These are phyloP conservation scores for Syritta pipiens DNA, from an alignment of 2,888 invertebrate genomes.

Conservation along the genomic window DNA sequence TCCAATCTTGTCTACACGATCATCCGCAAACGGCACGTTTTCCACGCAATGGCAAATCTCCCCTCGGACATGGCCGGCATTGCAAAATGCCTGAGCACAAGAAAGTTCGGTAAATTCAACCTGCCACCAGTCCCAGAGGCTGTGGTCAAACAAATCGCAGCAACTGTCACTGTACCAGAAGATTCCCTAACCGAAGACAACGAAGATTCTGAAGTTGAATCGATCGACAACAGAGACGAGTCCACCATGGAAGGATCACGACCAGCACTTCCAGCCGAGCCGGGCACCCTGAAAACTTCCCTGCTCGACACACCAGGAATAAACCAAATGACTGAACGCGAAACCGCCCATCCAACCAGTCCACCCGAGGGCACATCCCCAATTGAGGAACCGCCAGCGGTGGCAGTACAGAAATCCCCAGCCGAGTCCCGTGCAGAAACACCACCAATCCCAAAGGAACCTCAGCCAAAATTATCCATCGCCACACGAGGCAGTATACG, in stretches of 20 bases:
- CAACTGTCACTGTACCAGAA: slow-evolving; percentile 67
- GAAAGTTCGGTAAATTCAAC: slow-evolving; percentile 79
- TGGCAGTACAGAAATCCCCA: slow-evolving; percentile 63
- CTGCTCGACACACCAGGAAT: slow-evolving; percentile 93
- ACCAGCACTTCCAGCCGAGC: slow-evolving; percentile 92
- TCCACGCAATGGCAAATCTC: slow-evolving; percentile 97
- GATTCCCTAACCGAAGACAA: slow-evolving; percentile 74
- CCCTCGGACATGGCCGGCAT: slow-evolving; percentile 96
- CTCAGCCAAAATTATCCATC: slow-evolving; percentile 74
- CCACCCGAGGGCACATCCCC: slow-evolving; percentile 63
- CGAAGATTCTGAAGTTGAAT: slow-evolving; percentile 78
- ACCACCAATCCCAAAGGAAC: slow-evolving; percentile 67
- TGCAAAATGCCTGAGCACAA: slow-evolving; percentile 78
- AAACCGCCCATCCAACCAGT: slow-evolving; percentile 89
- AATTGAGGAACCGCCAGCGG: slow-evolving; percentile 19
- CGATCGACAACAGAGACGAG: slow-evolving; percentile 69
- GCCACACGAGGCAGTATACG: slow-evolving; percentile 84
- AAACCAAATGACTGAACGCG: slow-evolving; percentile 95
- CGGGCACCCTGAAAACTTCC: slow-evolving; percentile 94
- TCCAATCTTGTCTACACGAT: slow-evolving; percentile 99
- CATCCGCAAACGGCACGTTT: slow-evolving; percentile 98
- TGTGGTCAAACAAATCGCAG: slow-evolving; percentile 78
- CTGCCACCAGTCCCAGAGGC: slow-evolving; percentile 77
- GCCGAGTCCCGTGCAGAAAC: slow-evolving; percentile 64
- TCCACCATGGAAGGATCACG: slow-evolving; percentile 88